Evolutionary conservation across 2,113 vertebrate species (phyloP), one percentile per base, ranked within the genome.

Genomic region (Prunella himalayana): DNA sequence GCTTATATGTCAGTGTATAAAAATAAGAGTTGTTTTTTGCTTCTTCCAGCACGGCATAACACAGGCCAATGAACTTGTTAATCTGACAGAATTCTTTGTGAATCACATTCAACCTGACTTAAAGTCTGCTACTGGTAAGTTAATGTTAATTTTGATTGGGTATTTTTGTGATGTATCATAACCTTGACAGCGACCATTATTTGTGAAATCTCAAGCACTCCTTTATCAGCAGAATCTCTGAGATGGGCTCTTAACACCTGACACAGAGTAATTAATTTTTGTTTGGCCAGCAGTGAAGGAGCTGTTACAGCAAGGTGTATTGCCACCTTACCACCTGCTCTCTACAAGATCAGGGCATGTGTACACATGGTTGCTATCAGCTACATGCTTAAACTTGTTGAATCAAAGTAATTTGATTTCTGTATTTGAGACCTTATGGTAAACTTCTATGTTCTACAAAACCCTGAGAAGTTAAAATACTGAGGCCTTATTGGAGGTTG

Each of bases 41-140:
- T 77, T 92, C 97, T 95, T 82, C 94, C 88, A 99, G 99, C 99
- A 99, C 97, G 99, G 99, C 93, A 99, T 99, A 97, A 99, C 99
- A 50, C 99, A 99, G 98, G 99, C 99, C 69, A 99, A 99, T 89
- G 99, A 99, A 97, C 97, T 99, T 59, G 99, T 99, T 92, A 99
- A 99, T 96, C 95, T 99, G 69, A 99, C 98, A 8, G 99, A 99
- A 83, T 99, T 99, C 98, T 99, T 99, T 94, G 98, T 99, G 86
- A 99, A 99, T 97, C 99, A 99, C 92, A 99, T 99, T 97, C 98
- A 99, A 9, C 97, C 99, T 64, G 99, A 99, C 90, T 96, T 99
- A 85, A 99, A 99, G 90, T 99, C 99, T 80, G 92, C 98, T 44
- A 99, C 98, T 90, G 98, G 99, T 99, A 97, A 98, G 95, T 90